Conservation (phyloP, 2,888 invertebrate species). For the Leistus spinibarbis region DNA sequence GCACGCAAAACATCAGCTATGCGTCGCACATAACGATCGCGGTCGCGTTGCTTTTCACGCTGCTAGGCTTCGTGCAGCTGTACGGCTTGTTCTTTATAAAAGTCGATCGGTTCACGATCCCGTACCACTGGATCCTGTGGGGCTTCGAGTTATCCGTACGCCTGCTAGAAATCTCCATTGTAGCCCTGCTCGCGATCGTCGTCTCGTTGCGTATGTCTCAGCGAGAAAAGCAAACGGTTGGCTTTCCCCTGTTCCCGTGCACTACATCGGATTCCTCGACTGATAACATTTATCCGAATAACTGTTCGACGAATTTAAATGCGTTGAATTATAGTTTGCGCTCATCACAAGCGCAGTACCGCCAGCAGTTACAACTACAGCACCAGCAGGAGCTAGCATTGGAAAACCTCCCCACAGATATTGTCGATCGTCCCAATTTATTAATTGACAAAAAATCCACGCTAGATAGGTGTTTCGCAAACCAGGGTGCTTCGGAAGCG, state of each 20-base stretch:
- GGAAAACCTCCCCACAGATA: slow-evolving; percentile 58
- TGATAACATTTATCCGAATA: slow-evolving; percentile 84
- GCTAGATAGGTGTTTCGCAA: slow-evolving; percentile 65
- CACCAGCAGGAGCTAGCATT: slow-evolving; percentile 57
- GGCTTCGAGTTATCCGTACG: slow-evolving; percentile 87
- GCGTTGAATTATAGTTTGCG: slow-evolving; percentile 82
- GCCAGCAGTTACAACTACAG: slow-evolving; percentile 57
- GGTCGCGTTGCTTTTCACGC: slow-evolving; percentile 81
- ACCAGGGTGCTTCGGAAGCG: slow-evolving; percentile 61
- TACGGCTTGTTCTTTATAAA: slow-evolving; percentile 77
- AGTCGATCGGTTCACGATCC: slow-evolving; percentile 60
- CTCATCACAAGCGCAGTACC: slow-evolving; percentile 78
- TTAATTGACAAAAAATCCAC: slow-evolving; percentile 68
- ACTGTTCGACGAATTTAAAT: slow-evolving; percentile 85
- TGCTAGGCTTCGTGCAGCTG: slow-evolving; percentile 82
- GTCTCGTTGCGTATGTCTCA: slow-evolving; percentile 72
- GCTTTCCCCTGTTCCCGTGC: slow-evolving; percentile 81
- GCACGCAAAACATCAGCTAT: slow-evolving; percentile 77
- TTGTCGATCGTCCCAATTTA: slow-evolving; percentile 62
- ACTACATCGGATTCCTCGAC: slow-evolving; percentile 84
- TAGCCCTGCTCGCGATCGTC: slow-evolving; percentile 84
- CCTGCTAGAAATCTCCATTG: slow-evolving; percentile 85
- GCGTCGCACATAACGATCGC: slow-evolving; percentile 90
- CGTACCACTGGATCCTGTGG: slow-evolving; percentile 90
- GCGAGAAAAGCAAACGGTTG: slow-evolving; percentile 74